Percentiles rank a stretch among this genome's conserved stretches.
Evolutionary conservation across 2,888 invertebrate genomes (phyloP).

Genomic region (Dermolepida albohirtum): DNA sequence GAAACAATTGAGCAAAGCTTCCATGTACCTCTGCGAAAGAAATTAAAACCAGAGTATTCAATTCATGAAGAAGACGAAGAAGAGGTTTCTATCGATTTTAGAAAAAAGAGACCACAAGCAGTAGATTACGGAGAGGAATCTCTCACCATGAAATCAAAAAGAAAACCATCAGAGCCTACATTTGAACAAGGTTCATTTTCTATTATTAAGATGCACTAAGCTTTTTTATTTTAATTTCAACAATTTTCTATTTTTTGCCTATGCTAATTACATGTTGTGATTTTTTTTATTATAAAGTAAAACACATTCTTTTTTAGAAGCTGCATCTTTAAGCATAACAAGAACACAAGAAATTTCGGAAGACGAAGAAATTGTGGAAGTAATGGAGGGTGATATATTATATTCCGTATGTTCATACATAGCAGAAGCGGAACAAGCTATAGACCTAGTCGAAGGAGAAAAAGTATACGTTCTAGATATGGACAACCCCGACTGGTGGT

Average conservation of each 20-base stretch:
- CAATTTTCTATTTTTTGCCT: constrained; percentile 22
- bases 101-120: constrained; percentile 65
- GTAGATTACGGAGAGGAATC: constrained; percentile 75
- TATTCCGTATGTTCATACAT: constrained; percentile 87
- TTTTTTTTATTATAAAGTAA: constrained; percentile 17
- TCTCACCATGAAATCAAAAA: constrained; percentile 77
- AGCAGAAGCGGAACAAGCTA: constrained; percentile 88
- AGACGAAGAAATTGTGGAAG: constrained; percentile 61
- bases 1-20: constrained; percentile 68
- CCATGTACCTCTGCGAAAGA: constrained; percentile 64
- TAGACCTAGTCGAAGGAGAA: constrained; percentile 92
- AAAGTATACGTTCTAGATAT: constrained; percentile 84
- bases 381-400: constrained; percentile 81
- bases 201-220: not conserved
- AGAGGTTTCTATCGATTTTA: constrained; percentile 68
- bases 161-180: constrained; percentile 74
- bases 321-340: constrained; percentile 65
- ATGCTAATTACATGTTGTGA: not conserved
- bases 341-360: constrained; percentile 62
- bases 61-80: constrained; percentile 74
- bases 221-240: constrained; percentile 13
- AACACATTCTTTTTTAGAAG: constrained; percentile 57
- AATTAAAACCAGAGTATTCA: constrained; percentile 69
- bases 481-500: constrained; percentile 93
- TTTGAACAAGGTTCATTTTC: constrained; percentile 72